phyloP scores from a whole-genome alignment of 2,797 vertebrate species.

The Myripristis jacobus region DNA sequence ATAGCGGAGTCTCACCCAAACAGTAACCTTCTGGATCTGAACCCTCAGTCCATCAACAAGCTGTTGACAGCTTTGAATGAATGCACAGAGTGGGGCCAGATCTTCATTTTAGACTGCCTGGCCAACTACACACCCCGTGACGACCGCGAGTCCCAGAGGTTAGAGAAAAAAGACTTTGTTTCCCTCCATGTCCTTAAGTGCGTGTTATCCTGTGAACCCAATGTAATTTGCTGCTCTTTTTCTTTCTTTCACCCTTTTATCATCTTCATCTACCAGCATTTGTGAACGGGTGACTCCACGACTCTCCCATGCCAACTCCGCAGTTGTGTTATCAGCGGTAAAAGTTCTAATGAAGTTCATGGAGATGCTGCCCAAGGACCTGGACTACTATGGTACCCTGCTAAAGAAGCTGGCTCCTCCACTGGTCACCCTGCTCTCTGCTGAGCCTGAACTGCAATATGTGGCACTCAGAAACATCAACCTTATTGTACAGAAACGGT shows the following conservation, averaged over 20 bases:
- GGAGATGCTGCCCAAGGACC: conserved; percentile 97
- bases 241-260: not conserved
- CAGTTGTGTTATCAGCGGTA: conserved; percentile 95
- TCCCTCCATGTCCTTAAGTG: not conserved
- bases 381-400: conserved; percentile 95
- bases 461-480: conserved; percentile 99
- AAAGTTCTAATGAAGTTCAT: conserved; percentile 99
- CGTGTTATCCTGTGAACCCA: not conserved
- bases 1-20: conserved; percentile 97
- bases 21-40: conserved; percentile 96
- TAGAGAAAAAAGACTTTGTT: conserved; percentile 50
- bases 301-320: conserved; percentile 97
- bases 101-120: conserved; percentile 98
- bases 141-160: conserved; percentile 98
- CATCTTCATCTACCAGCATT: conserved; percentile 82
- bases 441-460: conserved; percentile 96
- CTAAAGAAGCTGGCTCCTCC: conserved; percentile 97
- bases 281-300: conserved; percentile 96
- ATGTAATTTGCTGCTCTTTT: conserved; percentile 2
- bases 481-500: conserved; percentile 98
- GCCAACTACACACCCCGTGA: conserved; percentile 97
- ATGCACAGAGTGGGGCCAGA: conserved; percentile 99
- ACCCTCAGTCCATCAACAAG: conserved; percentile 98
- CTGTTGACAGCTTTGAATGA: conserved; percentile 96
- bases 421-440: conserved; percentile 93